Base-by-base conservation (phyloP, 1,140 invertebrate species). In the Gryon sp. region DNA sequence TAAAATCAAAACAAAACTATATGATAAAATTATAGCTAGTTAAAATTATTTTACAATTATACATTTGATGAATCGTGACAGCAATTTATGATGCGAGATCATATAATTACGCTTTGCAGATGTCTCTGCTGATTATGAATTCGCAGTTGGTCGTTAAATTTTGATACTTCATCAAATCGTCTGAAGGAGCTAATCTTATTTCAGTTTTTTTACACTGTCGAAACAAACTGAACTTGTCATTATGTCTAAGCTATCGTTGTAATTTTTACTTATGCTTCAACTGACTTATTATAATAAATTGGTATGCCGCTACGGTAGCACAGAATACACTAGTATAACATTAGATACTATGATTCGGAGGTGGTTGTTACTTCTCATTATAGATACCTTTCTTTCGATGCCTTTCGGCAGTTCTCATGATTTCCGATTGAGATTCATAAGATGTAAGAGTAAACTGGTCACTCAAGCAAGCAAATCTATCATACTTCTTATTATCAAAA, bases 221-320 rank as follows among this genome's bases (percentile, higher is more conserved):
- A 50, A 38, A 65, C 53, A 73, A 72, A 76, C 81, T 80, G 45
- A 74, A 60, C 68, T 73, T 52, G 73, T 81, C 59, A 83, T 84
- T 83, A 84, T 68, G 55, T 55, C 53, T 36, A 65, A 53, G 53
- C 60, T 76, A 48, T 63, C 57, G 66, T 52, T 80, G 73, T 79
- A 82, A 81, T 83, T 82, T 81, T 43, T 62, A 38, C 46, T 59
- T 32, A 76, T 53, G 78, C 68, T 52, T 70, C 70, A n/a, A n/a
- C n/a, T n/a, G 73, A 76, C 45, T 63, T 59, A 63, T 68, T 80
- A 79, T 76, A 53, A 80, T 80, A 75, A 80, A 78, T 62, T 63
- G 50, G 77, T 73, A 74, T 78, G 79, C 76, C 60, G 78, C 69
- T 81, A 82, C 78, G 68, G 83, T 83, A 82, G 79, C 78, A 50